Conservation (phyloP, 1,140 invertebrate genomes). For the Aculops lycopersici region DNA sequence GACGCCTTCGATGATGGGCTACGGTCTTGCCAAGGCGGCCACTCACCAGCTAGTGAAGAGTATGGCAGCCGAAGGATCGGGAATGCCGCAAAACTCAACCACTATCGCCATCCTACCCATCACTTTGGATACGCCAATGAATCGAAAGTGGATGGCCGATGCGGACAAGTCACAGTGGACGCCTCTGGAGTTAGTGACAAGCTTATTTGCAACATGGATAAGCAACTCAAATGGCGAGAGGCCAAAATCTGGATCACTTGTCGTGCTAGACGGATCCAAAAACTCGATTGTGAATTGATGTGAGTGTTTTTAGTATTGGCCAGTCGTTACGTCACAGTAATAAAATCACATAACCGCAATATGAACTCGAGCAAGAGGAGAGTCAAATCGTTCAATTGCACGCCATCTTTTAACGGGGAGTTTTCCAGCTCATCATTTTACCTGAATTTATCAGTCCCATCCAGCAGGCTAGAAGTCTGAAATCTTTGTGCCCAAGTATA, state of each 20-base stretch:
- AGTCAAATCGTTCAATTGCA: no score
- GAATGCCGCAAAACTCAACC: constrained; percentile 39
- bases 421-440: no score
- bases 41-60: constrained; percentile 88
- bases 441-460: no score
- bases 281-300: constrained; percentile 37
- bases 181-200: constrained; percentile 45
- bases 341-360: no score
- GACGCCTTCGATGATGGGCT: constrained; percentile 33
- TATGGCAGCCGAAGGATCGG: constrained; percentile 40
- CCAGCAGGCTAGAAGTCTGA: no score
- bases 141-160: constrained; percentile 87
- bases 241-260: constrained; percentile 46
- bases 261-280: constrained; percentile 31
- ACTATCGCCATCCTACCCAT: constrained; percentile 63
- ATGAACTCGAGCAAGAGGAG: no score
- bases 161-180: constrained; percentile 74
- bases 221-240: constrained; percentile 30
- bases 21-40: constrained; percentile 62
- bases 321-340: no score
- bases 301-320: no score
- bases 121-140: constrained; percentile 87
- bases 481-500: no score
- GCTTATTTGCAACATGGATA: constrained; percentile 52
- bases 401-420: no score